Evolutionary conservation across 2,113 vertebrate genomes (phyloP).

Genomic region (Eonycteris spelaea): DNA sequence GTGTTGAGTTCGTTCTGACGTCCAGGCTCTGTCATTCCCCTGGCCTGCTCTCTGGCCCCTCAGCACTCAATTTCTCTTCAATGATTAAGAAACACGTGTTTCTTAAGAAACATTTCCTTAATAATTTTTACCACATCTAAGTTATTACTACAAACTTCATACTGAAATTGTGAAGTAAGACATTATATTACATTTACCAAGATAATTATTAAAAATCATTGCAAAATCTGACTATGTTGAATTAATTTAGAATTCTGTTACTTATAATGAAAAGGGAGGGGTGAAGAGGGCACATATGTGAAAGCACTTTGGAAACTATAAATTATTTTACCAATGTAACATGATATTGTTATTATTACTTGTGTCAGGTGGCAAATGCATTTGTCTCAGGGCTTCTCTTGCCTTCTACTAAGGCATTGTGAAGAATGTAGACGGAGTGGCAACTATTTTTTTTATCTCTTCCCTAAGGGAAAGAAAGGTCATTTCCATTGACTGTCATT

Average conservation of each 20-base stretch:
- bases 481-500: not conserved
- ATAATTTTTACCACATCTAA: not conserved
- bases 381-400: not conserved
- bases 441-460: not conserved
- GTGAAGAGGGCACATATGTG: not conserved
- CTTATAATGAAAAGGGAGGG: not conserved
- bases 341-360: not conserved
- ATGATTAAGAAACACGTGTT: not conserved
- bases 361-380: not conserved
- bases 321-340: not conserved
- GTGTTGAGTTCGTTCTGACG: not conserved
- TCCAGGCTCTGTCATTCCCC: not conserved
- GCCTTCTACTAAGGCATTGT: not conserved
- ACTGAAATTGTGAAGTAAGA: not conserved
- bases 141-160: not conserved
- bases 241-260: constrained; percentile 20
- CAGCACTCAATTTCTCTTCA: not conserved
- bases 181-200: not conserved
- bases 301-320: not conserved
- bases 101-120: not conserved
- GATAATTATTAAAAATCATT: constrained; percentile 8
- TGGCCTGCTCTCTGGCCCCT: not conserved
- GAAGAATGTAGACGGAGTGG: not conserved
- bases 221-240: not conserved
- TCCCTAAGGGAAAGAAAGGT: not conserved